phyloP scores from a whole-genome alignment of 1,140 invertebrate species.

The Hycleus cichorii region DNA sequence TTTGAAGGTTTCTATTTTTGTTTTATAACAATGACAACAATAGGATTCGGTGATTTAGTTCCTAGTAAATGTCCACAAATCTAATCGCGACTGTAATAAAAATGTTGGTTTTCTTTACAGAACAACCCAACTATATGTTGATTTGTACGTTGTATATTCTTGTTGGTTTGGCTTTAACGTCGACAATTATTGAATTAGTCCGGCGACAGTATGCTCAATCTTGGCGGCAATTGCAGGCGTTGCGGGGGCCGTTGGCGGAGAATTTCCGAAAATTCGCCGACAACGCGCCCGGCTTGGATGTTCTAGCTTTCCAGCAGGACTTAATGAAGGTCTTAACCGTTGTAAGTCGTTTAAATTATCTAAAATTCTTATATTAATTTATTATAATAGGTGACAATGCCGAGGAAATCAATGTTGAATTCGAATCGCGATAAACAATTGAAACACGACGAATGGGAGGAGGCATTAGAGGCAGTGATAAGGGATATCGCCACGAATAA shows the following conservation, averaged over 20 bases:
- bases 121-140: slow-evolving; percentile 80
- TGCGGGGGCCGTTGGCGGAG: slow-evolving; percentile 72
- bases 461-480: slow-evolving; percentile 64
- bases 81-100: not conserved
- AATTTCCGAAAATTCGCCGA: slow-evolving; percentile 66
- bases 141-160: slow-evolving; percentile 87
- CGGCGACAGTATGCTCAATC: slow-evolving; percentile 76
- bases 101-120: slow-evolving; percentile 44
- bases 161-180: slow-evolving; percentile 86
- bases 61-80: slow-evolving; percentile 58
- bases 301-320: slow-evolving; percentile 59
- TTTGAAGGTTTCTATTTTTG: slow-evolving; percentile 92
- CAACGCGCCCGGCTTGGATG: slow-evolving; percentile 61
- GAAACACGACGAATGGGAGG: slow-evolving; percentile 54
- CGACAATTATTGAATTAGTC: slow-evolving; percentile 89
- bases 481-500: slow-evolving; percentile 49
- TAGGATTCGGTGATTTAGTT: slow-evolving; percentile 87
- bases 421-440: slow-evolving; percentile 39
- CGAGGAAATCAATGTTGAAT: slow-evolving; percentile 31
- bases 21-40: slow-evolving; percentile 92
- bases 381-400: slow-evolving; percentile 45
- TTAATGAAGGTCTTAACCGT: slow-evolving; percentile 57
- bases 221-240: slow-evolving; percentile 69
- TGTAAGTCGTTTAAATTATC: slow-evolving; percentile 39
- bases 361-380: no score